Evolutionary conservation across 2,797 vertebrate genomes (phyloP).

Genomic region (Tolypeutes matacus): DNA sequence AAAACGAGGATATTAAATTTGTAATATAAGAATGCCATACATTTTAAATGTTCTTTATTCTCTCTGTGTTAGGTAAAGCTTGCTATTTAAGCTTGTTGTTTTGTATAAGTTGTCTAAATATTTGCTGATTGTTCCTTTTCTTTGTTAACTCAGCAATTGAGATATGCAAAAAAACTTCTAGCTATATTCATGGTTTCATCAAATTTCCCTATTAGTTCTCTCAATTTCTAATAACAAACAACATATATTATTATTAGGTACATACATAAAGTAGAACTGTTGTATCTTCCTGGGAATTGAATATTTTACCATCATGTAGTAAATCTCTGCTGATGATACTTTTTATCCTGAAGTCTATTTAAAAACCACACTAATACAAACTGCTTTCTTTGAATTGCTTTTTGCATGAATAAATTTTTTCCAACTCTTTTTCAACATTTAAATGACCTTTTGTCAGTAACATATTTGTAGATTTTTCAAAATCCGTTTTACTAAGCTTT

Average conservation of each 20-base stretch:
- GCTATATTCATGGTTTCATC: neutral
- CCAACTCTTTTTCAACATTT: neutral
- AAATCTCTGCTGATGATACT: neutral
- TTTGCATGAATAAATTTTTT: neutral
- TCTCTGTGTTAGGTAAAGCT: neutral
- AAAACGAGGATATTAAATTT: too few relatives aligned
- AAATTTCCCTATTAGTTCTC: neutral
- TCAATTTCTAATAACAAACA: neutral
- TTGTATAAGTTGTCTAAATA: neutral
- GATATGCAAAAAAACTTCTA: neutral
- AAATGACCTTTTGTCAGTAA: neutral
- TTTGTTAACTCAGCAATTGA: neutral
- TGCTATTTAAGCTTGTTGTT: neutral
- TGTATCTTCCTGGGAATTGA: neutral
- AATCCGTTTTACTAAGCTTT: neutral
- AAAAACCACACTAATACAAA: neutral
- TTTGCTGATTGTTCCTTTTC: neutral
- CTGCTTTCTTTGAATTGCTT: neutral
- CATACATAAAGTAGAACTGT: neutral
- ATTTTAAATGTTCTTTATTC: neutral
- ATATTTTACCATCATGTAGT: neutral
- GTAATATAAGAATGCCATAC: too few relatives aligned
- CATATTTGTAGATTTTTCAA: neutral
- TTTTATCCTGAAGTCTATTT: neutral
- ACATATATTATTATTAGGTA: neutral